phyloP scores from a whole-genome alignment of 2,888 invertebrate species.

The Pollenia labialis region DNA sequence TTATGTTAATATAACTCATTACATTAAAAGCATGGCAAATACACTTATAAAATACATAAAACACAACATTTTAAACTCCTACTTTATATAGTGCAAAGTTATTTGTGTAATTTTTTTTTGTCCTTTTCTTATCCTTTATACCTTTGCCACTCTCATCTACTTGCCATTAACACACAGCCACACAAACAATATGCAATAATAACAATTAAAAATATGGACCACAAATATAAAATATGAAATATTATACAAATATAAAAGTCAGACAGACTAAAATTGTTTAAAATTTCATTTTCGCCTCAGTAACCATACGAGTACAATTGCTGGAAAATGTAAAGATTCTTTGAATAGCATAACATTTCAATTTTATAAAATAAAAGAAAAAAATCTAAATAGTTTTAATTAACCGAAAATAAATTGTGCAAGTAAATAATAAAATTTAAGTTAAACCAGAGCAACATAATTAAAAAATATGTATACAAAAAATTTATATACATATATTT shows the following conservation, averaged over 20 bases:
- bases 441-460: no score
- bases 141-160: not conserved
- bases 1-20: conserved; percentile 80
- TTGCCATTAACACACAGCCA: not conserved
- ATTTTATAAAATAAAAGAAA: no score
- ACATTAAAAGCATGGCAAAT: conserved; percentile 81
- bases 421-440: no score
- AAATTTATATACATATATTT: no score
- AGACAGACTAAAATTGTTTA: not conserved
- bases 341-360: no score
- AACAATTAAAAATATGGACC: not conserved
- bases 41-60: conserved; percentile 68
- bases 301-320: conserved; percentile 35
- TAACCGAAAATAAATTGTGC: no score
- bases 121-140: conserved; percentile 29
- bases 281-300: conserved; percentile 49
- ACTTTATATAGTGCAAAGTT: not conserved
- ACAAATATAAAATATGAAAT: conserved; percentile 13
- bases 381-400: no score
- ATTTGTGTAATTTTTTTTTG: not conserved
- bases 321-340: conserved; percentile 31
- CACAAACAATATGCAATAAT: not conserved
- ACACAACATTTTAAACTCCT: conserved; percentile 46
- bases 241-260: conserved; percentile 24
- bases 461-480: no score